Evolutionary conservation across 2,888 invertebrate genomes (phyloP), one percentile per base, ranked within the genome.

Genomic region (Venustoraphidia nigricollis): DNA sequence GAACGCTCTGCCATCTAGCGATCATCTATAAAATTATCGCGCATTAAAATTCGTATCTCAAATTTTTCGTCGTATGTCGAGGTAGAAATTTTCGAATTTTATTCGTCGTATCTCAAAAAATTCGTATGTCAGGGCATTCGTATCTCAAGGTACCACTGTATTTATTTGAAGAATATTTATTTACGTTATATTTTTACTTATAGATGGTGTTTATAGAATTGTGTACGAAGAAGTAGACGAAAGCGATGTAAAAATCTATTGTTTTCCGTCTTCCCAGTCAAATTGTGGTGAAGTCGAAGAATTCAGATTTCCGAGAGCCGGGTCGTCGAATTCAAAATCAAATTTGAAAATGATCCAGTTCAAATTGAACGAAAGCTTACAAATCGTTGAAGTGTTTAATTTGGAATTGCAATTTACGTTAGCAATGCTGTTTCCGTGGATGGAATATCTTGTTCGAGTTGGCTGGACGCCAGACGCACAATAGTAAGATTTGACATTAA

Each of bases 391-490:
- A 56, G 74, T 88, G 48, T 76, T 81, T 58, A 81, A 81, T 68
- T 75, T 82, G 58, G 86, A 87, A 56, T 68, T 91, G 53, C 75
- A 80, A 43, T 83, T 82, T 59, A 80, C 87, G 0, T 66, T 92
- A n/a, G 75, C 80, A 43, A 79, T 81, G 47, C 75, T 88, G 51
- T 93, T 93, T 63, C 88, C 92, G 0, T 91, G 91, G 88, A 81
- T 88, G 70, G 97, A 98, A 62, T 98, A 98, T 67, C 73, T 98
- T 53, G 90, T 94, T 0, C 70, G 97, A 54, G 90, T 88, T 10
- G 96, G 95, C 0, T 98, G 97, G 96, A 90, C 90, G 0, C 88
- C 91, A 0, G 86, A 91, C 62, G 87, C 90, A 34, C 78, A 84
- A 59, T 83, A 79, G 94, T 94, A 69, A 79, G 84, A 74, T 48